Percentiles rank a stretch among this genome's conserved stretches.
Evolutionary conservation across 2,113 vertebrate species (phyloP).

Genomic region (Zonotrichia leucophrys): DNA sequence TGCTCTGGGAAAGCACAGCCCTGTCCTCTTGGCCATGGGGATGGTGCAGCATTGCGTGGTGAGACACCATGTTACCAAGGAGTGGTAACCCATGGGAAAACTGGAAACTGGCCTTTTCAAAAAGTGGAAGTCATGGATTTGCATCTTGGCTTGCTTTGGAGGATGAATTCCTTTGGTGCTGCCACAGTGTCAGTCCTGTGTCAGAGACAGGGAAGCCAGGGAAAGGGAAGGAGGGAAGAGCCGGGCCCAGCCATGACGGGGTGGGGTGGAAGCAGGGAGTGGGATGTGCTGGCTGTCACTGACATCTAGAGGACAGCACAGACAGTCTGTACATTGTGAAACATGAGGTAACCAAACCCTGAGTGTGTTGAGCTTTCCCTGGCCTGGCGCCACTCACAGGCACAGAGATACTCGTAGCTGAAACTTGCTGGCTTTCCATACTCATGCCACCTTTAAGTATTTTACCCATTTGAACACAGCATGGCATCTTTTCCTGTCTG

Average conservation of each 20-base stretch:
- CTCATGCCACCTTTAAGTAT: neutral
- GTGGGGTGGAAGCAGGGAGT: neutral
- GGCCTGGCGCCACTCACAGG: rapidly evolving
- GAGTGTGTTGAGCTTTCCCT: neutral
- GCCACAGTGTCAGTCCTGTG: neutral
- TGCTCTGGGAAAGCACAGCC: neutral
- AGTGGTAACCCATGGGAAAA: neutral
- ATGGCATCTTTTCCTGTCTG: rapidly evolving
- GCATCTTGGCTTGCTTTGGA: neutral
- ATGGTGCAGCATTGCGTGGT: rapidly evolving
- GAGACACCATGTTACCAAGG: rapidly evolving
- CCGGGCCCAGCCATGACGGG: rapidly evolving
- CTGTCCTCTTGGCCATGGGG: rapidly evolving
- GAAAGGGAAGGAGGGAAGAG: neutral
- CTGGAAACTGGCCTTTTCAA: neutral
- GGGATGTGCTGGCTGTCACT: neutral
- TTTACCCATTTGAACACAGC: neutral
- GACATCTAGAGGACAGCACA: slow-evolving; percentile 57
- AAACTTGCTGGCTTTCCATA: neutral
- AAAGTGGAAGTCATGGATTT: neutral
- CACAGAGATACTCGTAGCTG: neutral
- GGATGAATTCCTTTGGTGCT: neutral
- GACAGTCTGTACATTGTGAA: neutral
- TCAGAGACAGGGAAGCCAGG: neutral
- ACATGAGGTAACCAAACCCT: neutral